Evolutionary conservation across 2,797 vertebrate genomes (phyloP).

Genomic region (Sebastes matsubarae): DNA sequence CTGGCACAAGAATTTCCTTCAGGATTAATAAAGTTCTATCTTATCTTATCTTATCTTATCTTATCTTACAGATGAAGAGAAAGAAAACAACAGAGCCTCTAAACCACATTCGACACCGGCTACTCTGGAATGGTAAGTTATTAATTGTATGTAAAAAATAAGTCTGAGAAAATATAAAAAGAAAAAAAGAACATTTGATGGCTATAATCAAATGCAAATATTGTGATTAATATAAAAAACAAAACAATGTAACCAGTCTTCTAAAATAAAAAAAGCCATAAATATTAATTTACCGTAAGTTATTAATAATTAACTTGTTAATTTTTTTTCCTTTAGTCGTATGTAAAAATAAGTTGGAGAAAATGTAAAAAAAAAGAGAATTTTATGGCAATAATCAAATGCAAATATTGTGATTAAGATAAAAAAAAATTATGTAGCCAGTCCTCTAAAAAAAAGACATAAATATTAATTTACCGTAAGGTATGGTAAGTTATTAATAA

Average conservation of each 20-base stretch:
- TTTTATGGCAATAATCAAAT: no score
- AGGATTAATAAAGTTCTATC: no score
- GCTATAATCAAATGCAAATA: background rate
- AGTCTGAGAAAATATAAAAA: background rate
- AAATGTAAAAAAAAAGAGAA: no score
- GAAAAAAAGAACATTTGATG: background rate
- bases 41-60: no score
- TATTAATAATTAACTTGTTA: background rate
- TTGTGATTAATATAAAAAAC: background rate
- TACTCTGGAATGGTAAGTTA: slow-evolving; percentile 95
- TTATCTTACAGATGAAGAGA: slow-evolving; percentile 91
- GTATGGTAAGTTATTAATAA: background rate
- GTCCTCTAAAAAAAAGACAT: background rate
- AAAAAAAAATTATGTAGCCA: background rate
- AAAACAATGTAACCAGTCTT: background rate
- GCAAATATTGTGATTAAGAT: no score
- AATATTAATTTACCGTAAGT: no score
- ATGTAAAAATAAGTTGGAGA: no score
- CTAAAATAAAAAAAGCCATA: background rate
- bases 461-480: no score
- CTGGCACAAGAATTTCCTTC: no score
- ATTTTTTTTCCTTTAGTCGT: no score
- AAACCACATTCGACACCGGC: slow-evolving; percentile 98
- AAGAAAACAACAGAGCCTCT: slow-evolving; percentile 98
- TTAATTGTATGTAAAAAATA: background rate